These are phyloP conservation scores for Caligus rogercresseyi DNA, from an alignment of 1,140 invertebrate genomes.

Conservation along the genomic window DNA sequence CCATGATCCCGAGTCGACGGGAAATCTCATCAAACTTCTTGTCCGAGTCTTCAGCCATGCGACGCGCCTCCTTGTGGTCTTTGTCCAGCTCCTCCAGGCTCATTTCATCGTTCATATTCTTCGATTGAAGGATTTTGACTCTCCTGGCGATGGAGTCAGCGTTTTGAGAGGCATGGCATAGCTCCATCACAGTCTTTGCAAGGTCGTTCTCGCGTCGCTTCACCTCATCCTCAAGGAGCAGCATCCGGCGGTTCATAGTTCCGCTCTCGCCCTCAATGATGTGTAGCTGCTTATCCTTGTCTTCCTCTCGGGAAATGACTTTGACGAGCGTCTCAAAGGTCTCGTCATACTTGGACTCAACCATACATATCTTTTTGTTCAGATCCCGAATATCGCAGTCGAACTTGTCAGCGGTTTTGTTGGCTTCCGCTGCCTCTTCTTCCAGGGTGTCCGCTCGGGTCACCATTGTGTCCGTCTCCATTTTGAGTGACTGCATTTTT, in stretches of 20 bases:
- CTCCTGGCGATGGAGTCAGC: neutral
- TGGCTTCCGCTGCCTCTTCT: neutral
- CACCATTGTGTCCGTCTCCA: neutral
- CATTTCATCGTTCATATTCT: constrained; percentile 5
- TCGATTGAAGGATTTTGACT: neutral
- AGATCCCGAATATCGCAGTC: constrained; percentile 6
- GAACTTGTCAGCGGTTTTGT: constrained; percentile 1
- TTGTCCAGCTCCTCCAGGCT: constrained; percentile 6
- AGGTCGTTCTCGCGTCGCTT: constrained; percentile 11
- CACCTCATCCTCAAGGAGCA: constrained; percentile 15
- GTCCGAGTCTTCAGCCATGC: constrained; percentile 11
- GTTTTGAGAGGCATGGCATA: neutral
- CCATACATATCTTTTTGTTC: neutral
- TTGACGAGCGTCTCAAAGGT: neutral
- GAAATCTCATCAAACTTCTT: constrained; percentile 15
- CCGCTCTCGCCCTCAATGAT: constrained; percentile 17
- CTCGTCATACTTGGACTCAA: constrained; percentile 1
- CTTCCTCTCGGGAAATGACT: neutral
- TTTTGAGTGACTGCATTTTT: neutral
- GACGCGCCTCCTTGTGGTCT: neutral
- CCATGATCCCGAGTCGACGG: constrained; percentile 12
- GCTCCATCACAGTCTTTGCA: constrained; percentile 1
- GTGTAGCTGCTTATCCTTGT: neutral
- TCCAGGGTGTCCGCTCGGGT: neutral
- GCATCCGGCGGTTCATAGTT: constrained; percentile 10